A percentile compares a stretch with the other conserved stretches of the same genome.
phyloP scores from a whole-genome alignment of 2,888 invertebrate genomes.

The Malthinus flaveolus region DNA sequence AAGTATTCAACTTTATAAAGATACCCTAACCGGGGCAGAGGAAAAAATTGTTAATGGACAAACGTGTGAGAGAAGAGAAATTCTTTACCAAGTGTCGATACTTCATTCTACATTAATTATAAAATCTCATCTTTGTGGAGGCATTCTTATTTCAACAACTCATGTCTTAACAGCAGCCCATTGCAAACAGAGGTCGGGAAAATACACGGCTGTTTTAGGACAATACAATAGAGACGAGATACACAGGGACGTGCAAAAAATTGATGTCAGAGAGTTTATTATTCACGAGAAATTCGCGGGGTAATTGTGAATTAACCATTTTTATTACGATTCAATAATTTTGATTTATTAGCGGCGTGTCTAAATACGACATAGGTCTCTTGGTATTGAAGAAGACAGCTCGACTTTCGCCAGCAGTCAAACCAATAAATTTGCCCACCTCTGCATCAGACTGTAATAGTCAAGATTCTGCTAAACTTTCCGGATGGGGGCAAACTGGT shows the following conservation, averaged over 20 bases:
- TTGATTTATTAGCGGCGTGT: not conserved
- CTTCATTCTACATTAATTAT: not conserved
- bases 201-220: not conserved
- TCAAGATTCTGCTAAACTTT: not conserved
- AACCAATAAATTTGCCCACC: not conserved
- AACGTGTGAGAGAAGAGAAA: not conserved
- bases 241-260: conserved; percentile 1
- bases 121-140: conserved; percentile 6
- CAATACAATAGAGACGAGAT: not conserved
- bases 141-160: not conserved
- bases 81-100: conserved; percentile 11
- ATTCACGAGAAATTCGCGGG: conserved; percentile 2
- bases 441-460: not conserved
- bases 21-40: too few species aligned
- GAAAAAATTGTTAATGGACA: not conserved
- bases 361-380: conserved; percentile 4
- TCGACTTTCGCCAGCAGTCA: not conserved
- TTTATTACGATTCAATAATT: not conserved
- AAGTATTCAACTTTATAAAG: too few species aligned
- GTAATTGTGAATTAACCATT: not conserved
- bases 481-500: conserved; percentile 9
- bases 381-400: not conserved
- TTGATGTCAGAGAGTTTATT: conserved; percentile 1
- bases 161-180: conserved; percentile 9
- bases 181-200: not conserved